Conservation (phyloP, 2,797 vertebrate genomes). For the Myotis myotis region DNA sequence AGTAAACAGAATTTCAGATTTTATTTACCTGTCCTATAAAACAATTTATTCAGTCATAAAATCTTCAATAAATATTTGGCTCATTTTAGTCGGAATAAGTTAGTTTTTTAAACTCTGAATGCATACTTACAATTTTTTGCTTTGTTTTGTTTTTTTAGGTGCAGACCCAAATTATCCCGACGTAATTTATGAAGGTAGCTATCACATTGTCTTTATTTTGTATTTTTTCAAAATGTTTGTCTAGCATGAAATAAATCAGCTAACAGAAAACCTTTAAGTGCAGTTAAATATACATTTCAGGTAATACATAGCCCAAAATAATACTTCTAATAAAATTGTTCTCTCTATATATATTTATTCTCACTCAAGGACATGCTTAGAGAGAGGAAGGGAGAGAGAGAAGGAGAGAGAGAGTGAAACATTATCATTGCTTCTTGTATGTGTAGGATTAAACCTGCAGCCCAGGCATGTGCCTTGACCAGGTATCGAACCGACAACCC, state of each 20-base stretch:
- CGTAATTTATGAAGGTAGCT: conserved; percentile 86
- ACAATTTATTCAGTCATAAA: conserved; percentile 40
- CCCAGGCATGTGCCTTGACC: not conserved
- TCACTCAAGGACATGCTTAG: not conserved
- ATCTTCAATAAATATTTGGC: not conserved
- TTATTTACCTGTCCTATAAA: conserved; percentile 6
- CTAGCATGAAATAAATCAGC: conserved; percentile 68
- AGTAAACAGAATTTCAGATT: conserved; percentile 3
- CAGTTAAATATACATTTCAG: conserved; percentile 70
- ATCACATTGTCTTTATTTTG: conserved; percentile 78
- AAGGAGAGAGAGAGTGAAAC: not conserved
- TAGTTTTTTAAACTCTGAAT: conserved; percentile 53
- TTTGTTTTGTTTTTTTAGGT: conserved; percentile 82
- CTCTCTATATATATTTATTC: not conserved
- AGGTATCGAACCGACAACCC: not conserved
- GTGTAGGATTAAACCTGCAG: not conserved
- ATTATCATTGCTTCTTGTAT: not conserved
- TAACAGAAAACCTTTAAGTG: conserved; percentile 72
- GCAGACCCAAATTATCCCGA: conserved; percentile 85
- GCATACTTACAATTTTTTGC: conserved; percentile 56
- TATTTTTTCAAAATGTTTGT: conserved; percentile 70
- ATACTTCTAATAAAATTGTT: conserved; percentile 39
- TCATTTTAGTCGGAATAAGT: conserved; percentile 32
- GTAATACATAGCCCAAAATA: conserved; percentile 53
- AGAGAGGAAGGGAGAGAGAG: not conserved